Evolutionary conservation across 2,888 invertebrate species (phyloP).

Genomic region (Branchellion lobata): DNA sequence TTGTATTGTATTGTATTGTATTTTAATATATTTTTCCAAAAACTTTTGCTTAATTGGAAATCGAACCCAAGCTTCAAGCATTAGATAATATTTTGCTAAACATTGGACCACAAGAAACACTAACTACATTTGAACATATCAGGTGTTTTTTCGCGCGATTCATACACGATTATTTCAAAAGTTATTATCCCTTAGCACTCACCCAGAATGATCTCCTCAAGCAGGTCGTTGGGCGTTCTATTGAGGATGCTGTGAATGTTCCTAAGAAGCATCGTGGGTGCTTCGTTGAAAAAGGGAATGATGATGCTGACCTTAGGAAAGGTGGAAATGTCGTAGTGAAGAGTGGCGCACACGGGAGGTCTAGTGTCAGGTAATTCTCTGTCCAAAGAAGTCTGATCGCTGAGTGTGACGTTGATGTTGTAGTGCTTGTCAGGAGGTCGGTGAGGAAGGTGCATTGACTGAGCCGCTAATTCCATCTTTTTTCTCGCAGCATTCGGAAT

Average conservation of each 20-base stretch:
- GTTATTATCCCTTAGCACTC: too few relatives aligned
- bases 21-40: too few relatives aligned
- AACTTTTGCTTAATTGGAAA: too few relatives aligned
- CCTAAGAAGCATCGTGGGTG: constrained; percentile 49
- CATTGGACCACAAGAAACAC: too few relatives aligned
- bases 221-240: constrained; percentile 48
- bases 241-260: constrained; percentile 54
- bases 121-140: too few relatives aligned
- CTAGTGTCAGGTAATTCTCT: constrained; percentile 50
- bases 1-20: too few relatives aligned
- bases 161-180: too few relatives aligned
- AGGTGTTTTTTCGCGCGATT: too few relatives aligned
- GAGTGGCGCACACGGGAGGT: constrained; percentile 47
- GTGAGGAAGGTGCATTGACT: constrained; percentile 27
- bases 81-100: too few relatives aligned
- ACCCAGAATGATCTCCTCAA: constrained; percentile 48
- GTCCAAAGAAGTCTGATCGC: constrained; percentile 51
- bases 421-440: constrained; percentile 45
- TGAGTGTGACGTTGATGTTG: constrained; percentile 53
- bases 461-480: constrained; percentile 28
- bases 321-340: constrained; percentile 44
- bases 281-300: constrained; percentile 52
- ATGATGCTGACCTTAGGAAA: constrained; percentile 51
- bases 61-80: background rate
- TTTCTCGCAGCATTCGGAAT: constrained; percentile 21